Percentiles rank a stretch among this genome's conserved stretches.
Evolutionary conservation across 1,140 invertebrate genomes (phyloP).

Genomic region (Caenorhabditis briggsae): DNA sequence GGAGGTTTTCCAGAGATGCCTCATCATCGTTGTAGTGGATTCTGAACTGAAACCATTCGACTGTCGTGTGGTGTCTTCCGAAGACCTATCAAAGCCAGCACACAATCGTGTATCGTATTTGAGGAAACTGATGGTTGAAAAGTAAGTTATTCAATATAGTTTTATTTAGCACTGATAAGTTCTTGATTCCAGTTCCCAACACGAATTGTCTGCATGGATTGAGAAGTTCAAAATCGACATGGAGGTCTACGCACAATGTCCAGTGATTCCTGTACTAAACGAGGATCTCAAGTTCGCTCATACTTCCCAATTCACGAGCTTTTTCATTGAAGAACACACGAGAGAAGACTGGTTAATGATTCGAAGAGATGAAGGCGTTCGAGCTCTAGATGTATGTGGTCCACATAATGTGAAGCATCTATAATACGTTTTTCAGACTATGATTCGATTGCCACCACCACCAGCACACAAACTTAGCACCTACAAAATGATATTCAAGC

Average conservation of each 20-base stretch:
- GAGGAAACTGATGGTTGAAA: not conserved
- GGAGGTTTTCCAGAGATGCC: not conserved
- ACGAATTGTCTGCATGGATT: not conserved
- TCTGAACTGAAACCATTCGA: constrained; percentile 10
- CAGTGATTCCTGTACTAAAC: not conserved
- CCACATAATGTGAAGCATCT: not conserved
- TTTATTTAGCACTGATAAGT: not conserved
- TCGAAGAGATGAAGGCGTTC: constrained; percentile 90
- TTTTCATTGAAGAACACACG: constrained; percentile 80
- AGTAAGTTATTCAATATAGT: not conserved
- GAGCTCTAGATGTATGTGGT: not conserved
- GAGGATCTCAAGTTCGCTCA: not conserved
- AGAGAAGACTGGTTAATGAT: constrained; percentile 95
- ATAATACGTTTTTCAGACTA: not conserved
- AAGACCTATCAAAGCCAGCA: not conserved
- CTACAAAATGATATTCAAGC: constrained; percentile 31
- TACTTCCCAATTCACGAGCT: not conserved
- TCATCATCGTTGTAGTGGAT: not conserved
- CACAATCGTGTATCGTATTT: not conserved
- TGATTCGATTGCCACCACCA: constrained; percentile 33
- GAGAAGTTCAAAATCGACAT: not conserved
- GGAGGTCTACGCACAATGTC: not conserved
- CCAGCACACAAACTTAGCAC: not conserved
- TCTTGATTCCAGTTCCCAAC: constrained; percentile 4
- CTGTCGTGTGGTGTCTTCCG: not conserved